Evolutionary conservation across 1,140 invertebrate genomes (phyloP).

Genomic region (Temnothorax nylanderi): DNA sequence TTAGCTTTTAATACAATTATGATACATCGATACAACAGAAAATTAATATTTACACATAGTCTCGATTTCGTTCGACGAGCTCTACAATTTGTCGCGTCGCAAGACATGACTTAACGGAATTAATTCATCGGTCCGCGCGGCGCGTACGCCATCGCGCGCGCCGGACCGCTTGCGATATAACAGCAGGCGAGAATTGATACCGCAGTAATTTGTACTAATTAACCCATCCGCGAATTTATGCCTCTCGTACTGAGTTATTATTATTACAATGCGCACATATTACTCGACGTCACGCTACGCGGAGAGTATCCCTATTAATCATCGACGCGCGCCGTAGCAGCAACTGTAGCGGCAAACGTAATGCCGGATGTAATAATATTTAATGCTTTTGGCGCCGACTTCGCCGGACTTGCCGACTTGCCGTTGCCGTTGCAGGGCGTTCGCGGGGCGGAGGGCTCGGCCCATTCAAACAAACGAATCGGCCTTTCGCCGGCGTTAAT

Average conservation of each 20-base stretch:
- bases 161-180: not conserved
- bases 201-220: constrained; percentile 63
- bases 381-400: constrained; percentile 49
- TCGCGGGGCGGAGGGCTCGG: not conserved
- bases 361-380: constrained; percentile 43
- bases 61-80: constrained; percentile 30
- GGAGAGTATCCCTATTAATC: constrained; percentile 58
- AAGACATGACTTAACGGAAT: constrained; percentile 44
- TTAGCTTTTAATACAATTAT: constrained; percentile 52
- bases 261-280: constrained; percentile 57
- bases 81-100: constrained; percentile 1
- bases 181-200: constrained; percentile 52
- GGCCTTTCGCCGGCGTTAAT: constrained; percentile 27
- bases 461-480: constrained; percentile 14
- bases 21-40: constrained; percentile 43
- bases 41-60: constrained; percentile 48
- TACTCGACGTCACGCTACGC: constrained; percentile 54
- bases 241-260: constrained; percentile 42
- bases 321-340: constrained; percentile 31
- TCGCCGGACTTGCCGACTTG: constrained; percentile 17
- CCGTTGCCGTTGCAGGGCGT: not conserved
- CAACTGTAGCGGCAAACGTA: constrained; percentile 10
- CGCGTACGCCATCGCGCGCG: not conserved
- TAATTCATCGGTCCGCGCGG: constrained; percentile 33
- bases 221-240: constrained; percentile 53